Base-by-base conservation (phyloP, 2,888 invertebrate species). In the Pomacea canaliculata region DNA sequence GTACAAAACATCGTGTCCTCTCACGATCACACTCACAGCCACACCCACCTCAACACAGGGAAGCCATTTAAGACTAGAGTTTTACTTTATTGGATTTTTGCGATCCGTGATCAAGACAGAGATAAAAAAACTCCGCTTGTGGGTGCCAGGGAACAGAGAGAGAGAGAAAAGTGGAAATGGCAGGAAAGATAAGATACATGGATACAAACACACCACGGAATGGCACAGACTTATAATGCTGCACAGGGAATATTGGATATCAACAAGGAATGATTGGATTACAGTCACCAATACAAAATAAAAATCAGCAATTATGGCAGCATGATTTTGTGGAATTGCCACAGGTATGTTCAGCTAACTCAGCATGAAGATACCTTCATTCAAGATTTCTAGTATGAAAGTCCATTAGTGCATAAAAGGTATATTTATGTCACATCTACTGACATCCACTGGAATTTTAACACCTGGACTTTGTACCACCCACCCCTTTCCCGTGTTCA, bases 41-140 rank as follows among this genome's bases (percentile, higher is more conserved):
- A 12, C 27, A 63, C 63, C 10, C 7, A 63, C 13, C 5, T 10
- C 10, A 19, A 63, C 13, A 67, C 16, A 23, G 37, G 13, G 37
- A 37, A 37, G 37, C 18, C 19, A 8, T 59, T 46, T 23, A 19
- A 71, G 74, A 74, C 74, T 74, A 74, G 69, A 69, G 68, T 68
- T 59, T 37, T 49, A 66, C 51, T 73, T 74, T 74, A 74, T 69
- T 74, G 74, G 74, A 74, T 67, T 74, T 74, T 69, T 68, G 51
- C 62, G 74, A 74, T 74, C 74, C 74, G 74, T 74, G 74, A 74
- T 74, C 69, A 68, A 60, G 51, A 51, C 68, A 46, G 68, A 63
- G 27, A 27, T 56, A 13, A 27, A 63, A 37, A 63, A n/a, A 27
- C 27, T 63, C 63, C 63, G 63, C 63, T 63, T 63, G 19, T 12